A percentile compares a stretch with the other conserved stretches of the same genome.
Evolutionary conservation across 2,113 vertebrate genomes (phyloP).

Genomic region (Cebus imitator): DNA sequence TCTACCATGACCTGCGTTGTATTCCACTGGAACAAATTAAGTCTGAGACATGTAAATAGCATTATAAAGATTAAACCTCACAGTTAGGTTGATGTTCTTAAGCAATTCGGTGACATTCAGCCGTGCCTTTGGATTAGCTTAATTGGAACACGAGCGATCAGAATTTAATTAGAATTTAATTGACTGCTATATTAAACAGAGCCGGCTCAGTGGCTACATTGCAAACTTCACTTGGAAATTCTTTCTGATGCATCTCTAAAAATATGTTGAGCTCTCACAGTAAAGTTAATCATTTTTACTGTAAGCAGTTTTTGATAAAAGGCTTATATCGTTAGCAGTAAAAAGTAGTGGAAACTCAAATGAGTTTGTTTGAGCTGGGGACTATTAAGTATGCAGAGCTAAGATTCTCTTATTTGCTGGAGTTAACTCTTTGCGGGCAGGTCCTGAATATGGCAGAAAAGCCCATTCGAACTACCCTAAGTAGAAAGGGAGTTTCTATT

Average conservation of each 20-base stretch:
- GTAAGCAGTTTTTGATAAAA: neutral
- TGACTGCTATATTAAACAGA: constrained; percentile 20
- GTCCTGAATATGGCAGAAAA: neutral
- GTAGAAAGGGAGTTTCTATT: neutral
- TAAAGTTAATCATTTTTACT: constrained; percentile 32
- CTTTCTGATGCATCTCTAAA: constrained; percentile 18
- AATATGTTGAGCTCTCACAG: neutral
- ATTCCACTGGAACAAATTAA: constrained; percentile 6
- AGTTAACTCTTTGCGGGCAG: neutral
- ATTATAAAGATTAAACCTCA: constrained; percentile 25
- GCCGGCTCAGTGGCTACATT: neutral
- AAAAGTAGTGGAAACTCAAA: neutral
- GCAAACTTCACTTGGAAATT: constrained; percentile 7
- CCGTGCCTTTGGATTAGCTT: constrained; percentile 41
- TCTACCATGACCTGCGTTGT: neutral
- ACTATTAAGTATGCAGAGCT: neutral
- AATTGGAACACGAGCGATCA: constrained; percentile 42
- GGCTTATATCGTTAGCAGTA: neutral
- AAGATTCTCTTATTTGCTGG: neutral
- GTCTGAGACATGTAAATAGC: constrained; percentile 20
- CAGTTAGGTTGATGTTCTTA: neutral
- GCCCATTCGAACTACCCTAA: neutral
- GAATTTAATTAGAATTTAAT: constrained; percentile 63
- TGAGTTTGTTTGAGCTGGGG: neutral
- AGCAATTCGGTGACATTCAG: neutral